Conservation (phyloP, 2,888 invertebrate genomes). For the Ceratothoa steindachneri region DNA sequence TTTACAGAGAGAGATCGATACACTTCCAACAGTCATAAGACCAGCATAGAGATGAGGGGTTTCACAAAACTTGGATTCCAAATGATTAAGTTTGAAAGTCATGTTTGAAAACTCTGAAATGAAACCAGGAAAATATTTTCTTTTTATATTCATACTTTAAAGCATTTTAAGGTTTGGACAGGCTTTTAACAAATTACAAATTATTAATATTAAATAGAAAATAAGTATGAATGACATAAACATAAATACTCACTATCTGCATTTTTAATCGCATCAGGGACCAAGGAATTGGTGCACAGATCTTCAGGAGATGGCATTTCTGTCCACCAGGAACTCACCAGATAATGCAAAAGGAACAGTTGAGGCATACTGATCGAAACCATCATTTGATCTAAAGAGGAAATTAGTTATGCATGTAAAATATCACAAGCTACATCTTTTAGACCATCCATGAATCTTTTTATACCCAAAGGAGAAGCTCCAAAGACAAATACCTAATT, state of each 20-base stretch:
- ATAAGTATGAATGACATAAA: too few species aligned
- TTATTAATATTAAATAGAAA: too few species aligned
- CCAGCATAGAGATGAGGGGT: slow-evolving; percentile 20
- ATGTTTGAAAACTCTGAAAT: slow-evolving; percentile 4
- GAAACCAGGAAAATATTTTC: too few species aligned
- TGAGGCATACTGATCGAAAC: slow-evolving; percentile 33
- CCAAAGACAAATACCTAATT: neutral
- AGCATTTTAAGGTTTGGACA: too few species aligned
- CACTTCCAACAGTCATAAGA: slow-evolving; percentile 20
- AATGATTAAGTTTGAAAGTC: slow-evolving; percentile 9
- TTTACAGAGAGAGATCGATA: slow-evolving; percentile 21
- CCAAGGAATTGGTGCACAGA: neutral
- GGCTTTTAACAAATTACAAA: too few species aligned
- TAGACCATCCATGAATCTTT: neutral
- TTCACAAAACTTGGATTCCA: slow-evolving; percentile 33
- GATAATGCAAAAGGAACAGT: slow-evolving; percentile 18
- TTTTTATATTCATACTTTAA: too few species aligned
- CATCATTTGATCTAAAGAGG: slow-evolving; percentile 22
- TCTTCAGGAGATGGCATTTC: slow-evolving; percentile 12
- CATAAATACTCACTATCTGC: neutral
- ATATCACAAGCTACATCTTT: neutral
- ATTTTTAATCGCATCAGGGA: neutral
- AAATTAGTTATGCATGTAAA: neutral
- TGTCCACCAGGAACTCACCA: slow-evolving; percentile 32
- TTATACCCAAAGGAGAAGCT: neutral